These are phyloP conservation scores for Pachydiplax longipennis DNA, from an alignment of 2,888 invertebrate genomes.

Conservation along the genomic window DNA sequence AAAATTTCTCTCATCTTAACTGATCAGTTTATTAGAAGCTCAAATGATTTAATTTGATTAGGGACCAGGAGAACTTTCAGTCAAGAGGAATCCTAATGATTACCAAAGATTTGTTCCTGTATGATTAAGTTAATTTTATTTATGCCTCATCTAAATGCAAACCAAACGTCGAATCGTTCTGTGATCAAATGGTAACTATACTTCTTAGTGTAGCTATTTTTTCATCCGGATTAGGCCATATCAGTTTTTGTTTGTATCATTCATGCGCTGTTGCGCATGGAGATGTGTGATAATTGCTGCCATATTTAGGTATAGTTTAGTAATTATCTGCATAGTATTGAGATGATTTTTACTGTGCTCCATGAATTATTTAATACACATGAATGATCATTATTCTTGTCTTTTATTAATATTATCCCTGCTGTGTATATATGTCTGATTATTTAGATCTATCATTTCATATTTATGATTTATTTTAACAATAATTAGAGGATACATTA, in stretches of 20 bases:
- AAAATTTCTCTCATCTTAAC: neutral
- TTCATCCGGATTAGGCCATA: neutral
- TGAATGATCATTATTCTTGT: neutral
- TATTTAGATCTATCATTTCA: too few species aligned
- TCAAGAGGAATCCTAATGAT: neutral
- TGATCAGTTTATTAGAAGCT: neutral
- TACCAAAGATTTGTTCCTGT: neutral
- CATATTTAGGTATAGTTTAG: conserved; percentile 10
- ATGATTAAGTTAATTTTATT: neutral
- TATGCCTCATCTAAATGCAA: neutral
- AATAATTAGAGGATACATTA: too few species aligned
- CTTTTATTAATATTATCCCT: too few species aligned
- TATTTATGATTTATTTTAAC: too few species aligned
- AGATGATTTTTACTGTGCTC: neutral
- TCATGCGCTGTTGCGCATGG: neutral
- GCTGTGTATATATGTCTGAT: too few species aligned
- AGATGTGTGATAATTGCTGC: conserved; percentile 24
- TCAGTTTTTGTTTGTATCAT: neutral
- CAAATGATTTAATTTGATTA: neutral
- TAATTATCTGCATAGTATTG: neutral
- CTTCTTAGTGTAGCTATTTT: neutral
- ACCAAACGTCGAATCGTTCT: neutral
- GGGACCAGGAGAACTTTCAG: conserved; percentile 19
- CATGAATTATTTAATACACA: neutral
- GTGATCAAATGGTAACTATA: conserved; percentile 5